Percentiles rank a stretch among this genome's conserved stretches.
Conservation (phyloP, 2,888 invertebrate species). For the Parnassius mnemosyne region DNA sequence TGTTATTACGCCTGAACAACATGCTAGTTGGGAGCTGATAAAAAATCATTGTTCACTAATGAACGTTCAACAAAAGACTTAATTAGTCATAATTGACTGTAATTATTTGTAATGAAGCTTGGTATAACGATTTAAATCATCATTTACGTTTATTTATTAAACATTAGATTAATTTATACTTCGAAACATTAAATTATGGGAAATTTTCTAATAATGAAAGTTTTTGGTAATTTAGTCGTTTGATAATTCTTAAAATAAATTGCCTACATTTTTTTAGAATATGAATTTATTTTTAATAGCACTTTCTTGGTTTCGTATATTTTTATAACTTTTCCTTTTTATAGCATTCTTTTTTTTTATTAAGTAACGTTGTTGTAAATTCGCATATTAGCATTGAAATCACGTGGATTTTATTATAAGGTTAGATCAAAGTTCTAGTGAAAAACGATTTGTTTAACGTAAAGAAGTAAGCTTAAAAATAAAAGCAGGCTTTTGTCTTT, state of each 20-base stretch:
- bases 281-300: not conserved
- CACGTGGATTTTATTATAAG: no score
- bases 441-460: no score
- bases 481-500: no score
- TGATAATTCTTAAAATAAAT: no score
- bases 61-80: slow-evolving; percentile 47
- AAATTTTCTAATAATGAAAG: slow-evolving; percentile 10
- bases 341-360: not conserved
- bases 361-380: no score
- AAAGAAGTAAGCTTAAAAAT: no score
- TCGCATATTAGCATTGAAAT: no score
- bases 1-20: slow-evolving; percentile 45
- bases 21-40: slow-evolving; percentile 40
- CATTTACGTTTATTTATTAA: slow-evolving; percentile 12
- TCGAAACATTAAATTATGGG: slow-evolving; percentile 1
- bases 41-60: slow-evolving; percentile 50
- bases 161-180: slow-evolving; percentile 16
- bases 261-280: no score
- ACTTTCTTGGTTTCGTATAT: not conserved
- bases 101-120: slow-evolving; percentile 40
- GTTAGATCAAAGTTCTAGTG: no score
- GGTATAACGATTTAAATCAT: slow-evolving; percentile 33
- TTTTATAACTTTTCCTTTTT: no score
- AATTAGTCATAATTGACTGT: slow-evolving; percentile 43
- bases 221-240: not conserved